Conservation (phyloP, 1,140 invertebrate genomes). For the Thrips palmi region DNA sequence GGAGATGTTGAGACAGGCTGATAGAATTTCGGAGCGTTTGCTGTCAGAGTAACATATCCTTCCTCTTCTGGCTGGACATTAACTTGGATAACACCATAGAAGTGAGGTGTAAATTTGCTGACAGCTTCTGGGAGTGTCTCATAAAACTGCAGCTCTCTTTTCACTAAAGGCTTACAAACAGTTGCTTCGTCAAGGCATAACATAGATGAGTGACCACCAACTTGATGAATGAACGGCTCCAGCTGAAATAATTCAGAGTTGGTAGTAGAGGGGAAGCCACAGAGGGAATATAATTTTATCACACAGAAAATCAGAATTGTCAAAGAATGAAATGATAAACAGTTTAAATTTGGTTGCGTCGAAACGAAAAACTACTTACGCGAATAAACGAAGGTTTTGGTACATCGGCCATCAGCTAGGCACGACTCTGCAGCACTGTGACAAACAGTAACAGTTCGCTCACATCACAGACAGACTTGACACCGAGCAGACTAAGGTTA, state of each 20-base stretch:
- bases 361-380: too few species aligned
- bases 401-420: too few species aligned
- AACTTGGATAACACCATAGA: conserved; percentile 23
- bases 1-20: conserved; percentile 8
- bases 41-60: conserved; percentile 29
- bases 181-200: conserved; percentile 33
- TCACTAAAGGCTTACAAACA: conserved; percentile 38
- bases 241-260: conserved; percentile 21
- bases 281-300: too few species aligned
- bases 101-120: conserved; percentile 32
- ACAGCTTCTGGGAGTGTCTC: conserved; percentile 29
- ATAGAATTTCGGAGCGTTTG: conserved; percentile 21
- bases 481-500: too few species aligned
- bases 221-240: conserved; percentile 32
- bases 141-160: conserved; percentile 34
- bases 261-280: too few species aligned
- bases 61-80: conserved; percentile 21
- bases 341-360: too few species aligned
- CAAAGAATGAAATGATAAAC: too few species aligned
- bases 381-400: too few species aligned
- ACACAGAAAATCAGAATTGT: too few species aligned
- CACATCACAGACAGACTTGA: too few species aligned
- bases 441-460: too few species aligned
- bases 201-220: conserved; percentile 37
- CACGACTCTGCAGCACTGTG: too few species aligned